Conservation (phyloP, 2,888 invertebrate species). For the Isoperla grammatica region DNA sequence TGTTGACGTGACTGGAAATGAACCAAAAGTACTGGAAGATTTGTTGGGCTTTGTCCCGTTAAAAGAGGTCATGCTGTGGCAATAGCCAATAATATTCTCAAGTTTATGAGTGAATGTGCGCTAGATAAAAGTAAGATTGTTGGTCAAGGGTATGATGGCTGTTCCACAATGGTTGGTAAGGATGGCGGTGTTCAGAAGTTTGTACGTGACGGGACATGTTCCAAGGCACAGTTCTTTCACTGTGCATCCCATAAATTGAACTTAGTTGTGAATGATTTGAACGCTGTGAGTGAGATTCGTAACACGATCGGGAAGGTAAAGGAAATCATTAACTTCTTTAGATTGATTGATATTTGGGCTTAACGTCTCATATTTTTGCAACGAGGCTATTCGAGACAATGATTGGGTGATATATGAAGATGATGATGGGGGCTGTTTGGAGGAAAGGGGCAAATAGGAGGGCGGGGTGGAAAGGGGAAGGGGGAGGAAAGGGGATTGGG, state of each 20-base stretch:
- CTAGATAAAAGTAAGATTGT: conserved; percentile 28
- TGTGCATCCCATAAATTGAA: conserved; percentile 33
- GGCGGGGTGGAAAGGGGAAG: no score
- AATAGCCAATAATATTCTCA: conserved; percentile 26
- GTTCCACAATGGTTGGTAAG: conserved; percentile 33
- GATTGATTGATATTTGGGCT: no score
- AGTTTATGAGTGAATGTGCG: conserved; percentile 22
- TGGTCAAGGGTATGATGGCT: conserved; percentile 34
- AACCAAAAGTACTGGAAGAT: conserved; percentile 19
- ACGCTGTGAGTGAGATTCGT: conserved; percentile 31
- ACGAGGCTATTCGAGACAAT: no score
- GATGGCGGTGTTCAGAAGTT: conserved; percentile 30
- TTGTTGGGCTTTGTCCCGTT: conserved; percentile 26
- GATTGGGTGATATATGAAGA: no score
- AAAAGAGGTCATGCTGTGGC: conserved; percentile 22
- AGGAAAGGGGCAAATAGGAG: no score
- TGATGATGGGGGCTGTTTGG: no score
- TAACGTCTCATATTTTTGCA: no score
- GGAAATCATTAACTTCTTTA: conserved; percentile 32
- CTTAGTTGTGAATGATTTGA: conserved; percentile 33
- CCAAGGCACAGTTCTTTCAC: conserved; percentile 27
- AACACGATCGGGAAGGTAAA: conserved; percentile 33
- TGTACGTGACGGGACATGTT: conserved; percentile 5
- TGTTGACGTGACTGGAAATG: neutral
- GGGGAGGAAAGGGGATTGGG: no score